Base-by-base conservation (phyloP, 2,888 invertebrate species). In the Xestoiulus laeticollis region DNA sequence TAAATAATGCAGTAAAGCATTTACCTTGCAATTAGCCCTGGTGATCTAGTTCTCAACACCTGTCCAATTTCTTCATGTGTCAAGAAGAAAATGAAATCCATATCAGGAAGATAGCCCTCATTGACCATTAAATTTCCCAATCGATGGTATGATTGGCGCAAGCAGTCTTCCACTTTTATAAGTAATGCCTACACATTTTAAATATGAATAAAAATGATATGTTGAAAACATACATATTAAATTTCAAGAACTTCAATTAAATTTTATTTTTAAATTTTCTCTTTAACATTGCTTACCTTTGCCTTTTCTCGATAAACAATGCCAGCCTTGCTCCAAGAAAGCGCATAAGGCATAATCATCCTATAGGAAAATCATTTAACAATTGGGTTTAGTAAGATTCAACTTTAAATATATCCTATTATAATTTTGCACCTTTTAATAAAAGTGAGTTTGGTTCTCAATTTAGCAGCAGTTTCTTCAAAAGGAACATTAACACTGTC, bases 61-160 rank as follows among this genome's bases (percentile, higher is more conserved):
- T 89, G 88, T 30, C 87, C 85, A 14, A 89, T 88, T 85, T 89
- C 89, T 38, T 89, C 89, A 3, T 89, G 53, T 1, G 89, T 89
- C 85, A 89, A 88, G 38, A 89, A 89, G 85, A 87, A 89, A 2
- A 89, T 33, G 12, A 89, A 82, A 6, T 89, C 87, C 26, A 68
- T 86, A 38, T 89, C 89, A 6, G 89, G 89, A 19, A 89, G 85
- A 5, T 87, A 86, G 16, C 89, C 89, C 88, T 89, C 89, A 0
- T 68, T 86, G 5, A 87, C 88, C 89, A 89, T 89, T 22, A 89
- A 30, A 22, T 84, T 85, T 10, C 88, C 89, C 5, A 89, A 88
- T 19, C 85, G 38, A 5, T 78, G 43, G 86, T 88, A 89, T 1
- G 88, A 89, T 44, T 84, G 85, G 12, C 89, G 87, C 87, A 88